Base-by-base conservation (phyloP, 1,140 invertebrate genomes). In the Nasonia longicornis region DNA sequence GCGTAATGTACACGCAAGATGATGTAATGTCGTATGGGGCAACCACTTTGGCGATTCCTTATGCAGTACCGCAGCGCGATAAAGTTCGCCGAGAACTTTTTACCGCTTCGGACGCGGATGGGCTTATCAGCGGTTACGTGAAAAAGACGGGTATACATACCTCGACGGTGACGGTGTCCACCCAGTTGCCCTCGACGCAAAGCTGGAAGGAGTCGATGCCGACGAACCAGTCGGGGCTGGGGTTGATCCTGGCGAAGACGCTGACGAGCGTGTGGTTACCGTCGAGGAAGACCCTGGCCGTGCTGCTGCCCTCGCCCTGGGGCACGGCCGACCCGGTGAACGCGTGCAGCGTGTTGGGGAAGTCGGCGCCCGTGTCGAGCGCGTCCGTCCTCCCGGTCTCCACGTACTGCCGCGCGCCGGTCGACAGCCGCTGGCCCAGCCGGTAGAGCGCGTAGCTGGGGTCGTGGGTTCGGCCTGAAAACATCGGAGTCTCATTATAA, bases 171-270 rank as follows among this genome's bases (percentile, higher is more conserved):
- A 98, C 95, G 70, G 95, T 95, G 87, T 98, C 97, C 63, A 97
- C 92, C 98, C 98, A 99, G 83, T 97, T 97, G 81, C 97, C 98
- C 87, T 98, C 96, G 14, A 96, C 94, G 89, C 98, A 99, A 2
- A 99, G 93, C 88, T 97, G 94, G 86, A 98, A 95, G 80, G 95
- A 96, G 89, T 97, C 97, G n/a, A 99, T 93, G 69, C 98, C 98
- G 66, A 99, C 94, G 90, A 98, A 99, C 98, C 98, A 99, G 92
- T 99, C 98, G 0, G 98, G 98, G 48, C 97, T 98, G 20, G 98
- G 98, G 82, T 97, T 94, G 90, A 98, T 96, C 83, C 95, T 92
- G 8, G 95, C 93, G 92, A 97, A 96, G 86, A 97, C 91, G 45
- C 96, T 97, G 74, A 97, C 95, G 94, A 97, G 89, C 10, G 96